Evolutionary conservation across 2,888 invertebrate genomes (phyloP).

Genomic region (Phorcus lineatus): DNA sequence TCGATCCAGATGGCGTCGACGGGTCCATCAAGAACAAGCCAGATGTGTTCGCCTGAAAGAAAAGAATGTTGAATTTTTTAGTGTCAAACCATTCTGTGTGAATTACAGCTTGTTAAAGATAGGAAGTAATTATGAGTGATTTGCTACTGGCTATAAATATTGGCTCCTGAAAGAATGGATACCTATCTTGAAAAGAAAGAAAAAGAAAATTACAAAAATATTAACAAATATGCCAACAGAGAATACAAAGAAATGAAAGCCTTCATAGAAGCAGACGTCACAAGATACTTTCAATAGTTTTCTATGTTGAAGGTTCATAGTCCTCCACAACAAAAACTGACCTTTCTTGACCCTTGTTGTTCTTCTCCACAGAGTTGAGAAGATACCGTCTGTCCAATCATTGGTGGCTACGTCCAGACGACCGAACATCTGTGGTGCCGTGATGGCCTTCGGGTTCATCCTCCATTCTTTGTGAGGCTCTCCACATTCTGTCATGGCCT

Average conservation of each 20-base stretch:
- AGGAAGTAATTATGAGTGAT: too few species aligned
- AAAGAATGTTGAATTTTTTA: background rate
- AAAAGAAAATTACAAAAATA: too few species aligned
- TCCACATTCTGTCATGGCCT: conserved; percentile 90
- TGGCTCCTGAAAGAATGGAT: too few species aligned
- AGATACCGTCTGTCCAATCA: conserved; percentile 99
- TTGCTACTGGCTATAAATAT: too few species aligned
- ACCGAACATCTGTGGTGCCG: conserved; percentile 98
- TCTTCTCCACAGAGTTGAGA: conserved; percentile 96
- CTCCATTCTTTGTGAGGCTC: conserved; percentile 93
- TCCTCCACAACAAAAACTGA: conserved; percentile 34
- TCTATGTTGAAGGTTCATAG: too few species aligned
- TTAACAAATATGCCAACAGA: too few species aligned
- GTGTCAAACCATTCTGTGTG: background rate
- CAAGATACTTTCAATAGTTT: too few species aligned
- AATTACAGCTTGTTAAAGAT: too few species aligned
- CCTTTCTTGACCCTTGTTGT: conserved; percentile 89
- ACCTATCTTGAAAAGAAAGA: too few species aligned
- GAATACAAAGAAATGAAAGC: too few species aligned
- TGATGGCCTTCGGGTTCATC: conserved; percentile 98
- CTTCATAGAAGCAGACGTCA: too few species aligned
- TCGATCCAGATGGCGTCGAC: conserved; percentile 77
- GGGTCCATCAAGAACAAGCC: conserved; percentile 84
- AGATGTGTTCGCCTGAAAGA: conserved; percentile 85
- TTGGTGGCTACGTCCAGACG: conserved; percentile 96